Evolutionary conservation across 2,888 invertebrate species (phyloP), one percentile per base, ranked within the genome.

Genomic region (Apotomis betuletana): DNA sequence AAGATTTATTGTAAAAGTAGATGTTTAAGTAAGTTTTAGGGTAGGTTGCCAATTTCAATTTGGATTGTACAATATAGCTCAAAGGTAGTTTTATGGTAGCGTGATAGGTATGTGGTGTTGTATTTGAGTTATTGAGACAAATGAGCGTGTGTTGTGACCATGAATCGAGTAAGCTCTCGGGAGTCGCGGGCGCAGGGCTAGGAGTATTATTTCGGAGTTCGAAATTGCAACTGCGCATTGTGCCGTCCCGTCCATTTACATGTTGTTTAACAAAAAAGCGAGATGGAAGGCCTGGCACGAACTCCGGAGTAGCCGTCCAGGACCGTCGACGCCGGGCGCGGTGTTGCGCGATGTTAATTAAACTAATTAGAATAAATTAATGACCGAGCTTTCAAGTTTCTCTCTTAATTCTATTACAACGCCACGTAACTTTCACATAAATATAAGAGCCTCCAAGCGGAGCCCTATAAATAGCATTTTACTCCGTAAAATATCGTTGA

Each of bases 281-380:
- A 27, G 1, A 27, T 27, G 27, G 27, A 27, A 27, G 27, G 27
- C 27, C 0, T 27, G 27, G 27, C 27, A 27, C 27, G 27, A 27
- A 27, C 27, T 27, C 27, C 27, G 27, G 27, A 27, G 27, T 27
- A 27, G 27, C 27, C 27, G 27, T 27, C 27, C 27, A 27, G 27
- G 27, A 27, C 27, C 36, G 5, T 44, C 12, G 72, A 68, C 57
- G 60, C 75, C 51, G 13, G 12, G 63, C 64, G 65, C 69, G 81
- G 80, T 85, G 86, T 86, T 88, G 86, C 87, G 85, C 85, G 81
- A 81, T 83, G 87, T 81, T 90, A 87, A 89, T 90, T 90, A 87
- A 85, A 86, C 82, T 87, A 88, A 90, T 90, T 89, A 86, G 84
- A 85, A 85, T 85, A 85, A 70, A 85, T 84, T 85, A 85, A 86